Conservation (phyloP, 2,797 vertebrate species). For the Distichodus sexfasciatus region DNA sequence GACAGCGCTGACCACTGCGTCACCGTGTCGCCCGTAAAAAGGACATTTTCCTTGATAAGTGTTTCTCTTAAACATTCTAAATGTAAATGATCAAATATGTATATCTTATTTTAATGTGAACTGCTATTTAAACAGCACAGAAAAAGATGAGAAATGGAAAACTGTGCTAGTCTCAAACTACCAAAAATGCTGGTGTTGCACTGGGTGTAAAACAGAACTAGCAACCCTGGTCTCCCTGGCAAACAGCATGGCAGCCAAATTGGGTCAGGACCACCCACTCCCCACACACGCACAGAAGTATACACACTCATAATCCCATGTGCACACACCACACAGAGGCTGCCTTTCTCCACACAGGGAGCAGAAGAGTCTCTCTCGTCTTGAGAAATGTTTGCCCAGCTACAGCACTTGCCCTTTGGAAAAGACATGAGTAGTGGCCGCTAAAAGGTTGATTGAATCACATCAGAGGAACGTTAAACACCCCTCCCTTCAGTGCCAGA, state of each 20-base stretch:
- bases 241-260: constrained; percentile 73
- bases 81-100: no score
- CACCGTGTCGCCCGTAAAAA: no score
- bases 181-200: constrained; percentile 72
- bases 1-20: no score
- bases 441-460: constrained; percentile 27
- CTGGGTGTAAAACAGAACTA: no score
- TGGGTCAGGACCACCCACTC: constrained; percentile 66
- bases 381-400: constrained; percentile 47
- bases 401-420: constrained; percentile 41
- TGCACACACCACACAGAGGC: constrained; percentile 3
- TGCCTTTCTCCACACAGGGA: not conserved
- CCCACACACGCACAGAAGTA: constrained; percentile 8
- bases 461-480: constrained; percentile 27
- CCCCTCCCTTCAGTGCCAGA: not conserved
- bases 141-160: no score
- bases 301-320: constrained; percentile 5
- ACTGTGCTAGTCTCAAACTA: constrained; percentile 54
- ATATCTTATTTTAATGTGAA: no score
- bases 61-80: no score
- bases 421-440: constrained; percentile 27
- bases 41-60: no score
- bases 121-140: no score
- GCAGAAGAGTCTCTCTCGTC: constrained; percentile 21
- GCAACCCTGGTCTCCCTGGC: constrained; percentile 70